These are phyloP conservation scores for Palaemon carinicauda DNA, from an alignment of 1,140 invertebrate species.

Conservation along the genomic window DNA sequence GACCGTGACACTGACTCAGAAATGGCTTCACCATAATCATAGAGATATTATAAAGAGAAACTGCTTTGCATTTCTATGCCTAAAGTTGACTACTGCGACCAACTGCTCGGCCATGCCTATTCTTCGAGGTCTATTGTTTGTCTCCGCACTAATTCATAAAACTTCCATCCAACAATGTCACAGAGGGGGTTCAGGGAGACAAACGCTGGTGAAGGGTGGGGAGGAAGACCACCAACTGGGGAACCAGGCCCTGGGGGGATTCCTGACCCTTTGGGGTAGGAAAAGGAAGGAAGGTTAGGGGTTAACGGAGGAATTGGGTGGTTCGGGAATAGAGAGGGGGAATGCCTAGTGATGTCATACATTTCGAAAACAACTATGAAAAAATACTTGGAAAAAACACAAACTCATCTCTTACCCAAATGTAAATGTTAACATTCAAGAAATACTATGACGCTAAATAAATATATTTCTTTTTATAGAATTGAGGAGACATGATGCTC, in stretches of 20 bases:
- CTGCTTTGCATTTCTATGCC: constrained; percentile 37
- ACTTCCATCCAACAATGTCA: constrained; percentile 45
- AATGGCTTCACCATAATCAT: constrained; percentile 5
- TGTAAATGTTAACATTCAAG: no score
- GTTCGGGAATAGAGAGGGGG: neutral
- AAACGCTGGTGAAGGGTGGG: neutral
- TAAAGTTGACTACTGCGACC: constrained; percentile 26
- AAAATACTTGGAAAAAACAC: no score
- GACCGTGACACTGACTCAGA: neutral
- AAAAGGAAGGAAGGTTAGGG: neutral
- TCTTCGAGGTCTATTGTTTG: constrained; percentile 3
- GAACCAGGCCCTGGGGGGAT: neutral
- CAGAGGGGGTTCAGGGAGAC: neutral
- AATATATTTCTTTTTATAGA: no score
- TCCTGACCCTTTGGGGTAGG: no score
- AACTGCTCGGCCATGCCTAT: constrained; percentile 35
- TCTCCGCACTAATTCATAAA: constrained; percentile 52
- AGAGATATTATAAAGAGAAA: neutral
- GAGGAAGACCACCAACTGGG: constrained; percentile 3
- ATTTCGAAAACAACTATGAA: no score
- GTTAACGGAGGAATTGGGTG: neutral
- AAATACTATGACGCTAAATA: no score
- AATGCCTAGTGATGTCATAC: neutral
- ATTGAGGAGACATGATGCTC: no score
- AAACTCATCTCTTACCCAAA: no score